Percentiles rank a stretch among this genome's conserved stretches.
Evolutionary conservation across 2,888 invertebrate species (phyloP).

Genomic region (Drosophila austrosaltans): DNA sequence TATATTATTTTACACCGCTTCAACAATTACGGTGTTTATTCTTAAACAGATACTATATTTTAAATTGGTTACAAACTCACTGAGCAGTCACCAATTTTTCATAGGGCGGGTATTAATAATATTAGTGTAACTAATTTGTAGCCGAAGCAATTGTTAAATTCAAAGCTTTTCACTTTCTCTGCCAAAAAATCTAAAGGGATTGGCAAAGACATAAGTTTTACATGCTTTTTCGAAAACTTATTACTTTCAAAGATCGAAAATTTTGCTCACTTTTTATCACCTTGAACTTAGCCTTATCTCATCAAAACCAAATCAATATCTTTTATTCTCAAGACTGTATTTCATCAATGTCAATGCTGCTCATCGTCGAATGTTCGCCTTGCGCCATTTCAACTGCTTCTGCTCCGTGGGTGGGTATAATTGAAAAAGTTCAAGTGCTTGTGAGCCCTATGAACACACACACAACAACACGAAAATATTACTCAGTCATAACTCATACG

Average conservation of each 20-base stretch:
- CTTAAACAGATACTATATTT: no score
- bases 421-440: conserved; percentile 69
- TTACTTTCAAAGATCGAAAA: neutral
- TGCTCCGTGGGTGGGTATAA: conserved; percentile 58
- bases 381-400: conserved; percentile 23
- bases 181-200: no score
- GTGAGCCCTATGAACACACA: conserved; percentile 19
- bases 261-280: neutral
- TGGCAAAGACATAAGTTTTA: no score
- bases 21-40: no score
- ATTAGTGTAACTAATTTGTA: no score
- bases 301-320: neutral
- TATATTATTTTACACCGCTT: no score
- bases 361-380: conserved; percentile 21
- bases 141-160: no score
- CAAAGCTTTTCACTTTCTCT: no score
- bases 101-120: no score
- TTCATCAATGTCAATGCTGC: conserved; percentile 50
- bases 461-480: conserved; percentile 20
- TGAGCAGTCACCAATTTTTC: no score
- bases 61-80: no score
- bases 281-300: neutral
- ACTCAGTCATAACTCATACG: conserved; percentile 62
- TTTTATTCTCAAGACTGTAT: conserved; percentile 1
- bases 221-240: neutral